Evolutionary conservation across 1,140 invertebrate genomes (phyloP).

Genomic region (Drosophila quadrilineata): DNA sequence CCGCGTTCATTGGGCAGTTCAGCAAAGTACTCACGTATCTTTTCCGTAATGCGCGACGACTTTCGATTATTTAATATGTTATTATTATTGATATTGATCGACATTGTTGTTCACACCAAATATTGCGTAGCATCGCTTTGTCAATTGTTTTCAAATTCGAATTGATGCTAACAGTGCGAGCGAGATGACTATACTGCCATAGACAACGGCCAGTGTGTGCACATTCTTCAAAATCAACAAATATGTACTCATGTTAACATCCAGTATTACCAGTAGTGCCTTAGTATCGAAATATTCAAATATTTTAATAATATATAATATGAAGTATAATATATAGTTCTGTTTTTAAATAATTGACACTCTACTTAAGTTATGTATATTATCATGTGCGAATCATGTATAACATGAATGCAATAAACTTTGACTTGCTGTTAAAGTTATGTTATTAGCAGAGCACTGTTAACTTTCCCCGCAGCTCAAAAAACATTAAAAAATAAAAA

Average conservation of each 20-base stretch:
- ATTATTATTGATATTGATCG: conserved; percentile 20
- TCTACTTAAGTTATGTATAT: too few species aligned
- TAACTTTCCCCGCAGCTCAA: background rate
- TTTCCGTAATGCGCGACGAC: conserved; percentile 32
- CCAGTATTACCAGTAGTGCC: too few species aligned
- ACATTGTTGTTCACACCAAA: conserved; percentile 13
- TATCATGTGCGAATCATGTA: too few species aligned
- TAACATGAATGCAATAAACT: too few species aligned
- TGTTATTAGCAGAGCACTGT: background rate
- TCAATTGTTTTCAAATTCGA: conserved; percentile 21
- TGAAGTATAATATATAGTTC: background rate
- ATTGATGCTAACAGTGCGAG: conserved; percentile 12
- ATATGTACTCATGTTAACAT: background rate
- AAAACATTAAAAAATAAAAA: too few species aligned
- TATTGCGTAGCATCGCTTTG: conserved; percentile 2
- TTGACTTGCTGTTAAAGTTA: background rate
- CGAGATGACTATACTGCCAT: background rate
- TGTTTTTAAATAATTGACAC: too few species aligned
- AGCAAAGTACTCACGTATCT: conserved; percentile 32
- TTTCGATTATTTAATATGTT: conserved; percentile 31
- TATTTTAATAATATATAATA: too few species aligned
- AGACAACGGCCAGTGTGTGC: conserved; percentile 12
- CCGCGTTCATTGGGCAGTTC: conserved; percentile 21
- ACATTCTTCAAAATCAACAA: background rate
- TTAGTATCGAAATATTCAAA: too few species aligned